These are phyloP conservation scores for Parthenolecanium corni DNA, from an alignment of 2,888 invertebrate species.

Conservation along the genomic window DNA sequence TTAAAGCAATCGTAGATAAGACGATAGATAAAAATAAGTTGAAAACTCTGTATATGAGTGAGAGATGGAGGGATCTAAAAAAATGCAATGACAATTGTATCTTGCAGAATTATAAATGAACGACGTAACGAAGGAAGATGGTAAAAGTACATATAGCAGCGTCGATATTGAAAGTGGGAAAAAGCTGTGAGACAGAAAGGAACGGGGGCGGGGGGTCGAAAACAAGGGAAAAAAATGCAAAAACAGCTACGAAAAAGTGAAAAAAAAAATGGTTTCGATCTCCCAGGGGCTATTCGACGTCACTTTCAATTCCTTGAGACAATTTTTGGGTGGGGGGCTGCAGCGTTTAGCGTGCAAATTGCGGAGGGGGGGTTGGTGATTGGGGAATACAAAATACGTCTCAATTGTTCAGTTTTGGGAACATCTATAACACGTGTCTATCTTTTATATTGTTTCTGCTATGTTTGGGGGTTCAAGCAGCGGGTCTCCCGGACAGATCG, in stretches of 20 bases:
- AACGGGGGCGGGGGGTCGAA: neutral
- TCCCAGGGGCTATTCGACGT: slow-evolving; percentile 29
- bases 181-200: neutral
- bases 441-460: slow-evolving; percentile 26
- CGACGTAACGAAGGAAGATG: slow-evolving; percentile 17
- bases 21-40: slow-evolving; percentile 16
- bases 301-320: slow-evolving; percentile 26
- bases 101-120: slow-evolving; percentile 28
- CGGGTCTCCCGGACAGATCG: slow-evolving; percentile 15
- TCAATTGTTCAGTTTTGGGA: slow-evolving; percentile 27
- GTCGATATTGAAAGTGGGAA: neutral
- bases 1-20: slow-evolving; percentile 29
- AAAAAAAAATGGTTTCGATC: slow-evolving; percentile 23
- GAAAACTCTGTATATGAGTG: neutral
- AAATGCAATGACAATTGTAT: slow-evolving; percentile 27
- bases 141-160: neutral
- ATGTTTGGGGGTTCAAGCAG: neutral
- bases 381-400: slow-evolving; percentile 27
- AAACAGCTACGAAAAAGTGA: slow-evolving; percentile 3
- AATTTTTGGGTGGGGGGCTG: slow-evolving; percentile 9
- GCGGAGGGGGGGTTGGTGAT: slow-evolving; percentile 24
- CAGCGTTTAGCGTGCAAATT: slow-evolving; percentile 11
- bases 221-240: neutral
- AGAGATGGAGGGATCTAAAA: neutral
- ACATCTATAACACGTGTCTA: slow-evolving; percentile 29